Percentiles rank a stretch among this genome's conserved stretches.
Evolutionary conservation across 2,797 vertebrate species (phyloP).

Genomic region (Setipinna tenuifilis): DNA sequence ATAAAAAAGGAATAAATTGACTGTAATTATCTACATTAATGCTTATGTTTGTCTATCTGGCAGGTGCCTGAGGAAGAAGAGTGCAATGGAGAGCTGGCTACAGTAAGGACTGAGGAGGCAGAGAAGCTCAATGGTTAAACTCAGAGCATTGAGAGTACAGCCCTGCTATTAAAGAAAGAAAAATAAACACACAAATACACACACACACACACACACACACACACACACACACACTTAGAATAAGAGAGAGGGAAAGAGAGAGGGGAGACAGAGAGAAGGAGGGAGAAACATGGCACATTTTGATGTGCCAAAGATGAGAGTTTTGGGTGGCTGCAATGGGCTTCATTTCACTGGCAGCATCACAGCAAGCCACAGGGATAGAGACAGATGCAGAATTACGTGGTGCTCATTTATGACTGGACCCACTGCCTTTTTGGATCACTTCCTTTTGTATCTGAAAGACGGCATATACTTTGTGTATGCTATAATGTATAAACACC

Average conservation of each 20-base stretch:
- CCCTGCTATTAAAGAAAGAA: neutral
- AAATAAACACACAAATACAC: constrained; percentile 5
- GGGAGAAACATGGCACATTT: neutral
- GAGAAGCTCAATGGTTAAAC: constrained; percentile 69
- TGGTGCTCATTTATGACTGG: neutral
- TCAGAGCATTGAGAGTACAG: neutral
- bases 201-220: constrained; percentile 28
- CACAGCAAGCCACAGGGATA: neutral
- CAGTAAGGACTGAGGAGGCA: constrained; percentile 63
- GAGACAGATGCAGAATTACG: neutral
- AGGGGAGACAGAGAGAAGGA: neutral
- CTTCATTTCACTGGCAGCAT: neutral
- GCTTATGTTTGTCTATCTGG: neutral
- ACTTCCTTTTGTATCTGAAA: neutral
- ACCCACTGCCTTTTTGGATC: neutral
- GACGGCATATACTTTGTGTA: neutral
- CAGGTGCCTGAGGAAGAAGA: constrained; percentile 74
- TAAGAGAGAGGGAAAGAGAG: neutral
- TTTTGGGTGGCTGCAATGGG: neutral
- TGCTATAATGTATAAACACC: too few species aligned
- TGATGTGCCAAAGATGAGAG: neutral
- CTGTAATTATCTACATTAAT: neutral
- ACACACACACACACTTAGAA: constrained; percentile 15
- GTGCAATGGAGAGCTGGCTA: constrained; percentile 55
- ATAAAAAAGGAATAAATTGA: neutral